phyloP scores from a whole-genome alignment of 2,113 vertebrate genomes.

The Passer montanus region DNA sequence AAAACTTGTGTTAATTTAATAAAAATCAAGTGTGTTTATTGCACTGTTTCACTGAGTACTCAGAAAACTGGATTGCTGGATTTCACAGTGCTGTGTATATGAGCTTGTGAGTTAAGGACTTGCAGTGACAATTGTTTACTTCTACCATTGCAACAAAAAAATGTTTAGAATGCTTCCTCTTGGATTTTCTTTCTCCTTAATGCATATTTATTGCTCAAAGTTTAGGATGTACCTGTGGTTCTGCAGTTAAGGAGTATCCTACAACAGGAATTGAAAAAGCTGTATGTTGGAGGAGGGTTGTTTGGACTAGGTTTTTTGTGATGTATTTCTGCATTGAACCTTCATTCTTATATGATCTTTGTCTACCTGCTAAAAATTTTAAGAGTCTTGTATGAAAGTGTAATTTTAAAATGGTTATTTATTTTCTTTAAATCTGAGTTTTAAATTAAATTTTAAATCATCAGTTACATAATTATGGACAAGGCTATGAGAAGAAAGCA shows the following conservation, averaged over 20 bases:
- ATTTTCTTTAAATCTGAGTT: neutral
- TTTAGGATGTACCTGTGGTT: neutral
- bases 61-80: neutral
- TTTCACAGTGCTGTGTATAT: neutral
- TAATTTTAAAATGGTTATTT: neutral
- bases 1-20: neutral
- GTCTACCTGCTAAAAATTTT: neutral
- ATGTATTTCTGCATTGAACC: neutral
- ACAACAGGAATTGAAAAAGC: neutral
- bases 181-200: neutral
- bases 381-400: neutral
- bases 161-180: neutral
- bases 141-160: neutral
- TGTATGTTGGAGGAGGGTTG: neutral
- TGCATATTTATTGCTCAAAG: neutral
- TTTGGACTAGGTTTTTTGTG: neutral
- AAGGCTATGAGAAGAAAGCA: neutral
- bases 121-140: neutral
- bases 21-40: neutral
- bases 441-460: neutral
- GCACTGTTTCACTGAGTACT: neutral
- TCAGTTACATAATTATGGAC: neutral
- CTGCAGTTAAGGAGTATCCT: neutral
- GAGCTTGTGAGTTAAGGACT: neutral
- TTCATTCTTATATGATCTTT: neutral